Evolutionary conservation across 2,797 vertebrate species (phyloP).

Genomic region (Lutra lutra): DNA sequence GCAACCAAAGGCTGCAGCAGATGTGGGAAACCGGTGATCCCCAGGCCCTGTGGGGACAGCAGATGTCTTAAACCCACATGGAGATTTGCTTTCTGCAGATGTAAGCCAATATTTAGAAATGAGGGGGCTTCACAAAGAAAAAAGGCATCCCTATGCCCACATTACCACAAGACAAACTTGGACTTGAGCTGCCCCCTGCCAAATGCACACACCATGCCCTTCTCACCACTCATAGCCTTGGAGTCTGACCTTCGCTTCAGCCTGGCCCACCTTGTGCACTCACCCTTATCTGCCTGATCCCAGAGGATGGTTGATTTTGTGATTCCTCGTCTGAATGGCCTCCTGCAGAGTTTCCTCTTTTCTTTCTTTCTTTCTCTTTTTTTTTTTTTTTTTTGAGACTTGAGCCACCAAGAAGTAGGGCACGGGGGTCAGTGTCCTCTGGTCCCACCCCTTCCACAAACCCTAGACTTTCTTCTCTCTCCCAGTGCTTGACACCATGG

Average conservation of each 20-base stretch:
- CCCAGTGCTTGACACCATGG: background rate
- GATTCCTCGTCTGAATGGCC: background rate
- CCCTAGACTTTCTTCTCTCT: background rate
- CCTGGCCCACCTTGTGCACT: background rate
- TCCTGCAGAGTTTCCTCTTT: background rate
- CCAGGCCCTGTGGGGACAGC: background rate
- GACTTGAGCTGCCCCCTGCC: background rate
- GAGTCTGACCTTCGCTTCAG: background rate
- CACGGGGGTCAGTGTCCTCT: background rate
- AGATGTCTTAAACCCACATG: background rate
- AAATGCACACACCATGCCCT: background rate
- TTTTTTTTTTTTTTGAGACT: background rate
- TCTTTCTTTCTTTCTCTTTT: background rate
- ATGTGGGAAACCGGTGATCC: background rate
- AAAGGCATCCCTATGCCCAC: background rate
- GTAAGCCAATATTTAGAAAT: constrained; percentile 36
- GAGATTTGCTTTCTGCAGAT: background rate
- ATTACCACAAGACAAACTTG: background rate
- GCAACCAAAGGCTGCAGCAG: background rate
- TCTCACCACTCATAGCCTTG: background rate
- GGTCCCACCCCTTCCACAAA: background rate
- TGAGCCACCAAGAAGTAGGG: background rate
- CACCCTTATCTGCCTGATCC: background rate
- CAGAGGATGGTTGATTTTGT: background rate
- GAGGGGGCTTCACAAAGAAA: background rate